Conservation (phyloP, 2,113 vertebrate species). For the Salvelinus sp. region DNA sequence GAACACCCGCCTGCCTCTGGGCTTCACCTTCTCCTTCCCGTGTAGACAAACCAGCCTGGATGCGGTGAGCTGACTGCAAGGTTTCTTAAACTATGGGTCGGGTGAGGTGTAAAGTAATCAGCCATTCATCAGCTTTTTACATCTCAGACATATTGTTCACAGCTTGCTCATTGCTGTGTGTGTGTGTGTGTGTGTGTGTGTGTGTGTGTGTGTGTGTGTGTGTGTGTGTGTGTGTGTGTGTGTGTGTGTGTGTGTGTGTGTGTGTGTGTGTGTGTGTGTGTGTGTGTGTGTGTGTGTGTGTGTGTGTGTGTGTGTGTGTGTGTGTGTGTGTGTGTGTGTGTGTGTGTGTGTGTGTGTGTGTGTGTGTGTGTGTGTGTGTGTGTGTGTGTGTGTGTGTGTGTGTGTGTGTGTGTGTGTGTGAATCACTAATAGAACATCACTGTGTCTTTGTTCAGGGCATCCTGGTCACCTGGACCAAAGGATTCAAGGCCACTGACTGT, state of each 20-base stretch:
- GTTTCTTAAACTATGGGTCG: too few relatives aligned
- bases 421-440: background rate
- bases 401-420: constrained; percentile 5
- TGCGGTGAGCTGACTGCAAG: constrained; percentile 76
- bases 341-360: too few relatives aligned
- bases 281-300: too few relatives aligned
- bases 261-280: too few relatives aligned
- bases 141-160: background rate
- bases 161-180: background rate
- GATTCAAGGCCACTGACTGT: constrained; percentile 96
- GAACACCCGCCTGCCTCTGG: constrained; percentile 90
- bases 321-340: too few relatives aligned
- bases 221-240: too few relatives aligned
- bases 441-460: constrained; percentile 79
- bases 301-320: too few relatives aligned
- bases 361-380: background rate
- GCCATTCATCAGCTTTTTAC: background rate
- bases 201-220: too few relatives aligned
- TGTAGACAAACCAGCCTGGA: constrained; percentile 93
- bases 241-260: too few relatives aligned
- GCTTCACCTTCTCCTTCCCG: constrained; percentile 98
- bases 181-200: too few relatives aligned
- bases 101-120: background rate
- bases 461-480: constrained; percentile 97
- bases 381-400: too few relatives aligned